Evolutionary conservation across 2,113 vertebrate genomes (phyloP).

Genomic region (Seriola dumerili): DNA sequence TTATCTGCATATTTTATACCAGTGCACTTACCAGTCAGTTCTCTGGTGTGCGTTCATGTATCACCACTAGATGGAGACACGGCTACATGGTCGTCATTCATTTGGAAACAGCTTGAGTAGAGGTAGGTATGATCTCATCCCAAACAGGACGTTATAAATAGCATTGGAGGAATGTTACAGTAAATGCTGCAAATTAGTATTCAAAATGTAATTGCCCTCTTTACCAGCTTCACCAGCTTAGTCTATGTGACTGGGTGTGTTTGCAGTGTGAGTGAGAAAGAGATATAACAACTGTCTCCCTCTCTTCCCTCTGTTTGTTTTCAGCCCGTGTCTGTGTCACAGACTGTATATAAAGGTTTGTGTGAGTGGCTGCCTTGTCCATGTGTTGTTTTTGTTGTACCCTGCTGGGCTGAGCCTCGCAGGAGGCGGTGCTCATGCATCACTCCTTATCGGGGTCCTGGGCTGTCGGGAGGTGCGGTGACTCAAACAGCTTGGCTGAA

Average conservation of each 20-base stretch:
- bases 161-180: not conserved
- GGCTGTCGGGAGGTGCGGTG: conserved; percentile 50
- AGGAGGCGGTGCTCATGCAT: conserved; percentile 65
- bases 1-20: not conserved
- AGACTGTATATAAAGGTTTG: not conserved
- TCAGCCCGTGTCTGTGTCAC: not conserved
- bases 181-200: not conserved
- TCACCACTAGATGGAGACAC: conserved; percentile 79
- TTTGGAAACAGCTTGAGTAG: not conserved
- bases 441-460: conserved; percentile 61
- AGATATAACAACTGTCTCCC: not conserved
- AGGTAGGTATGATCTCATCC: conserved; percentile 21
- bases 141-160: conserved; percentile 4
- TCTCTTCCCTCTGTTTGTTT: not conserved
- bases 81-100: conserved; percentile 19
- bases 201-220: not conserved
- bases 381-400: conserved; percentile 14
- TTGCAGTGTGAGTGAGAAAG: not conserved
- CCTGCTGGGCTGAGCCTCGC: conserved; percentile 29
- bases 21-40: not conserved
- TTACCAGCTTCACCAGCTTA: not conserved
- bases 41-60: not conserved
- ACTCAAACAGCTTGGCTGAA: conserved; percentile 59
- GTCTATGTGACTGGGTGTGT: not conserved
- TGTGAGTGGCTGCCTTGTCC: conserved; percentile 6